phyloP scores from a whole-genome alignment of 2,888 invertebrate species.

The Smittia sp. region DNA sequence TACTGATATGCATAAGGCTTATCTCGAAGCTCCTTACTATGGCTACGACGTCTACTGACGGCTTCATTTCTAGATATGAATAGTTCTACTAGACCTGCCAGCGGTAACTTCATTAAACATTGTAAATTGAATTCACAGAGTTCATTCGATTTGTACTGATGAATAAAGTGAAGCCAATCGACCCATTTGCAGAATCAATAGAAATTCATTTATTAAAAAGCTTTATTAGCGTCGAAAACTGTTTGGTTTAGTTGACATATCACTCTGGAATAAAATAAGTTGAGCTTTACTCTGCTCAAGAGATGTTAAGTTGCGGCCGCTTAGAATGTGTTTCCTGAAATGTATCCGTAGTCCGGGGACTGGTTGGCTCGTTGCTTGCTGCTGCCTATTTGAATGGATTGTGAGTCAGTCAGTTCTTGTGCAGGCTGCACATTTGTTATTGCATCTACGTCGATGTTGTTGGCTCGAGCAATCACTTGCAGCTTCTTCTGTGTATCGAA shows the following conservation, averaged over 20 bases:
- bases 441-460: background rate
- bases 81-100: background rate
- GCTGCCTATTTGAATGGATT: background rate
- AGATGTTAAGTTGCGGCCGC: too few species aligned
- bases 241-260: too few species aligned
- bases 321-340: too few species aligned
- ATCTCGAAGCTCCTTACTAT: conserved; percentile 59
- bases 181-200: too few species aligned
- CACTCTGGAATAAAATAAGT: too few species aligned
- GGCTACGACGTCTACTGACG: conserved; percentile 8
- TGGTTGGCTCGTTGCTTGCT: background rate
- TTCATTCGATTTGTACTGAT: too few species aligned
- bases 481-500: conserved; percentile 3
- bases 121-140: background rate
- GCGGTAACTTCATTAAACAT: background rate
- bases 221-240: too few species aligned
- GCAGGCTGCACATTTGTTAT: background rate
- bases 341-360: background rate
- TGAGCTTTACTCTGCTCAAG: too few species aligned
- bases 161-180: too few species aligned
- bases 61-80: background rate
- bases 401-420: background rate
- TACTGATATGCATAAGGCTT: conserved; percentile 71
- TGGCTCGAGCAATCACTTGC: background rate
- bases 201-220: too few species aligned